phyloP scores from a whole-genome alignment of 2,888 invertebrate genomes.

The Pristionchus arcanus region DNA sequence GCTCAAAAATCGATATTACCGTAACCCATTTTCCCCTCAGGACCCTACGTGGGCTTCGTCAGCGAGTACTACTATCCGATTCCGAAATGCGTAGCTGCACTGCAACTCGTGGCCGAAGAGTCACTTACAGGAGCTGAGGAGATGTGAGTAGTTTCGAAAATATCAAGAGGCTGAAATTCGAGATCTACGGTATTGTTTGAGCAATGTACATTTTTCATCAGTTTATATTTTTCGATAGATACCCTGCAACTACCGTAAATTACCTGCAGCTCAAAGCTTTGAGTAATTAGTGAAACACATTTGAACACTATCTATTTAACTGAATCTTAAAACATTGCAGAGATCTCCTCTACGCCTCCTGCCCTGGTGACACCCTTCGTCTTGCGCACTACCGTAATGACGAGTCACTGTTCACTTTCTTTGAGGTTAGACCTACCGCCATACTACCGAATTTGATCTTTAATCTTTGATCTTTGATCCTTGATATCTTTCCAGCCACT shows the following conservation, averaged over 20 bases:
- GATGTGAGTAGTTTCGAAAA: slow-evolving; percentile 42
- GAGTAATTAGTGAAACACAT: not conserved
- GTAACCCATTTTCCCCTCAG: not conserved
- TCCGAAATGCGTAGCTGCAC: slow-evolving; percentile 13
- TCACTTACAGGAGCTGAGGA: slow-evolving; percentile 47
- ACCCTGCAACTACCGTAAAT: too few relatives aligned
- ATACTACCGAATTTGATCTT: not conserved
- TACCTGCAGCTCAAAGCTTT: too few relatives aligned
- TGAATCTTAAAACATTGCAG: not conserved
- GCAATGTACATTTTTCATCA: too few relatives aligned
- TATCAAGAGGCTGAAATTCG: not conserved
- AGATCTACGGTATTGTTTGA: too few relatives aligned
- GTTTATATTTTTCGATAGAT: too few relatives aligned
- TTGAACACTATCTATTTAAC: not conserved
- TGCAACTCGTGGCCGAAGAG: slow-evolving; percentile 12
- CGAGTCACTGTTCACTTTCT: slow-evolving; percentile 47
- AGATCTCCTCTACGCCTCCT: slow-evolving; percentile 46
- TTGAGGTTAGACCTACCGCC: slow-evolving; percentile 22
- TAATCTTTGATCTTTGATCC: not conserved
- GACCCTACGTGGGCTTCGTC: slow-evolving; percentile 43
- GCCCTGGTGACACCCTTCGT: not conserved
- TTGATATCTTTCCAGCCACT: slow-evolving; percentile 29
- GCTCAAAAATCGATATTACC: not conserved
- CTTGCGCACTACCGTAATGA: slow-evolving; percentile 49
- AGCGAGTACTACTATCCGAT: slow-evolving; percentile 21